Percentiles rank a stretch among this genome's conserved stretches.
These are phyloP conservation scores for Hermaeophaga mercurialis DNA, from an alignment of 2,888 invertebrate species.

Conservation along the genomic window DNA sequence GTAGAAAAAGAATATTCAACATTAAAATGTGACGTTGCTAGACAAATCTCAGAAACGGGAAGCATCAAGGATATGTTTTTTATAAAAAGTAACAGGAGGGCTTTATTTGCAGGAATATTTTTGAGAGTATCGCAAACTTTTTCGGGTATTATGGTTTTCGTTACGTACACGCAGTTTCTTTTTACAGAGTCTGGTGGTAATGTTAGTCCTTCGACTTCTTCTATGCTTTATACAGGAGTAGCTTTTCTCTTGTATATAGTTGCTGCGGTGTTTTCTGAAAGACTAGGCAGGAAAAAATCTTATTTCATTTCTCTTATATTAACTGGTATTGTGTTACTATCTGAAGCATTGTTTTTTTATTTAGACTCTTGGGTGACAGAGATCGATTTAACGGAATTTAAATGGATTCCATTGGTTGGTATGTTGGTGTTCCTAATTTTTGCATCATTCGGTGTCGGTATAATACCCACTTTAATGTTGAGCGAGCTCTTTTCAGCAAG, in stretches of 20 bases:
- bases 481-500: conserved; percentile 49
- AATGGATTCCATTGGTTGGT: conserved; percentile 49
- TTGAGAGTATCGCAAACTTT: conserved; percentile 46
- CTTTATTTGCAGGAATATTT: conserved; percentile 43
- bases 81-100: conserved; percentile 45
- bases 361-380: conserved; percentile 35
- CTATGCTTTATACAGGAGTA: conserved; percentile 42
- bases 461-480: conserved; percentile 46
- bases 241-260: conserved; percentile 35
- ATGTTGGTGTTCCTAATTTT: conserved; percentile 45
- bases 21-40: conserved; percentile 43
- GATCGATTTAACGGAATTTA: conserved; percentile 38
- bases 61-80: conserved; percentile 46
- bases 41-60: conserved; percentile 49
- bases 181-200: conserved; percentile 48
- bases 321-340: conserved; percentile 33
- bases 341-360: conserved; percentile 42
- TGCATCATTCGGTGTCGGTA: conserved; percentile 44
- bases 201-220: conserved; percentile 30
- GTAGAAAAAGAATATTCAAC: conserved; percentile 43
- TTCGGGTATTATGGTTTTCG: conserved; percentile 44
- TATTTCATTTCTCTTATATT: conserved; percentile 41
- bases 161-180: conserved; percentile 47
- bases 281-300: conserved; percentile 41
- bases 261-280: conserved; percentile 39